Conservation (phyloP, 2,113 vertebrate genomes). For the Strix uralensis region DNA sequence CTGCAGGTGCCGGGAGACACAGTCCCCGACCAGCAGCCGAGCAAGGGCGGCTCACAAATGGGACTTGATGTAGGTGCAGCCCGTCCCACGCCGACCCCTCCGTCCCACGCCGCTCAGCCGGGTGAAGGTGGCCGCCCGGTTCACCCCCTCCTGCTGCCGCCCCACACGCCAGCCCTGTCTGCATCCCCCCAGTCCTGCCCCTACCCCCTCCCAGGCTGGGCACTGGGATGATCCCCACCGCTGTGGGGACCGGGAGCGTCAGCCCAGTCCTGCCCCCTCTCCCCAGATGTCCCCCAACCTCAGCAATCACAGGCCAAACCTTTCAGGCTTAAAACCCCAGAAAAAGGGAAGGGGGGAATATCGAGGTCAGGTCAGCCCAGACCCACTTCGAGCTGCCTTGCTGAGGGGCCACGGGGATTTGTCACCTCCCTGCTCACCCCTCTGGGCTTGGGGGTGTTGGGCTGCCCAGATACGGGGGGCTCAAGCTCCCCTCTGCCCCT, state of each 20-base stretch:
- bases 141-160: background rate
- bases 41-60: background rate
- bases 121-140: fast-evolving
- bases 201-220: background rate
- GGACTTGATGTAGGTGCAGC: background rate
- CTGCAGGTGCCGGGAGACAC: background rate
- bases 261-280: background rate
- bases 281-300: background rate
- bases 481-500: background rate
- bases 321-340: background rate
- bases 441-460: no score
- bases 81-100: background rate
- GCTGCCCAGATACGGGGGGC: background rate
- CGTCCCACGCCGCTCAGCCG: background rate
- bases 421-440: background rate
- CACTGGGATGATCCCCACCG: background rate
- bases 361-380: background rate
- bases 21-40: background rate
- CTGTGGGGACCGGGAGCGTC: background rate
- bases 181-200: background rate
- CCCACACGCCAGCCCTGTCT: background rate
- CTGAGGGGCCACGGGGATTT: background rate
- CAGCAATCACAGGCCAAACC: background rate
- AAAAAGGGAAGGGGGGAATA: no score
- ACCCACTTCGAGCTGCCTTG: background rate